Evolutionary conservation across 2,888 invertebrate species (phyloP), one percentile per base, ranked within the genome.

Genomic region (Smittia sp.): DNA sequence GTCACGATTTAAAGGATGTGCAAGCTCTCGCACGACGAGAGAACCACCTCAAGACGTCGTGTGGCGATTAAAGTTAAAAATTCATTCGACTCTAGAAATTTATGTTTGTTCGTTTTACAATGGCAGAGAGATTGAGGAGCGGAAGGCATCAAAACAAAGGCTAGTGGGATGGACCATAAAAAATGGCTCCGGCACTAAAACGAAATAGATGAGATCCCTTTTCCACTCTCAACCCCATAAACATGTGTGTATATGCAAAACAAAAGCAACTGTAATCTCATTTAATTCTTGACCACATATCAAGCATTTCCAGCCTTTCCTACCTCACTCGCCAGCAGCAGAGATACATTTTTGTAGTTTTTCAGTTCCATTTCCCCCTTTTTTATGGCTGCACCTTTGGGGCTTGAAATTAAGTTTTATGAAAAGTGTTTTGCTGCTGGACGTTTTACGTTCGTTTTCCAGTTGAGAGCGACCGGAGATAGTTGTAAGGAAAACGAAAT

Each of bases 251-350:
- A 18, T 58, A 18, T 32, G 54, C 52, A 52, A 41, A 52, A 41
- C 54, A 54, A 54, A 68, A 27, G 18, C 39, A 25, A 69, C 54
- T 52, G 69, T 69, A 69, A 69, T 69, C 69, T 69, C 54, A 69
- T 69, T 69, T 69, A 69, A 69, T 69, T 69, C 69, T 69, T 69
- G 54, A 69, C 69, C 69, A 69, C 69, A 69, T 54, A 27, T 69
- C 69, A 69, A 69, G 54, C 18, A n/a, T 58, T 58, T 58, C 27
- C 11, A 66, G 38, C 66, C 67, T 65, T 22, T 65, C 27, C 24
- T 20, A 32, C 32, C 32, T 32, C 32, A 32, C 39, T 24, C 1
- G 18, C 52, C 2, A 46, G 39, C 39, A 46, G n/a, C 52, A 46
- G 32, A 32, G 32, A 32, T 32, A 46, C 11, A 38, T 38, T 38